Percentiles rank a stretch among this genome's conserved stretches.
Conservation (phyloP, 2,113 vertebrate genomes). For the Nymphicus hollandicus region DNA sequence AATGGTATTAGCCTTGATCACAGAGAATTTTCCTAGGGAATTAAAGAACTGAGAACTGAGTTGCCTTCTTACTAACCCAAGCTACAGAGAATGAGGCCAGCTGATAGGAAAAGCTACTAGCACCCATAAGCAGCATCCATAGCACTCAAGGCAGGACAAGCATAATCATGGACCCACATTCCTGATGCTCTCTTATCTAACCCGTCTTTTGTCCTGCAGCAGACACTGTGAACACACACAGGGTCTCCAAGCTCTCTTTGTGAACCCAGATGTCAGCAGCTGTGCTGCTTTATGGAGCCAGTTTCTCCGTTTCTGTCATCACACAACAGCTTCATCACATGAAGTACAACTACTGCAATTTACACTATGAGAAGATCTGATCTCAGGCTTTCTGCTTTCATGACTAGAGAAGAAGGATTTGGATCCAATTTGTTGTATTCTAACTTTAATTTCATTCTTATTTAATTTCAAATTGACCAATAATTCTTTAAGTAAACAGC, state of each 20-base stretch:
- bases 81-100: neutral
- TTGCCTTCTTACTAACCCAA: neutral
- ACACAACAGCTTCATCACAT: neutral
- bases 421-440: neutral
- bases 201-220: neutral
- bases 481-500: conserved; percentile 57
- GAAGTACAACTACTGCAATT: neutral
- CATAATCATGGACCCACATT: neutral
- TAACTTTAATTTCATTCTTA: conserved; percentile 38
- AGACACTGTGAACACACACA: neutral
- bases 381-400: neutral
- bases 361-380: neutral
- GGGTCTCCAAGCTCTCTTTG: neutral
- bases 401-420: neutral
- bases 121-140: neutral
- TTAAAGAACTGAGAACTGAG: neutral
- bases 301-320: neutral
- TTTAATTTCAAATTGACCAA: conserved; percentile 62
- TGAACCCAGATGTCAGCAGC: neutral
- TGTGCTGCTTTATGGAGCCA: neutral
- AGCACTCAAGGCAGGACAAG: neutral
- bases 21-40: neutral
- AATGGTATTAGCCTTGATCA: neutral
- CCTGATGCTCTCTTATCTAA: neutral
- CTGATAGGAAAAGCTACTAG: neutral